Conservation (phyloP, 2,797 vertebrate species). For the Tolypeutes matacus region DNA sequence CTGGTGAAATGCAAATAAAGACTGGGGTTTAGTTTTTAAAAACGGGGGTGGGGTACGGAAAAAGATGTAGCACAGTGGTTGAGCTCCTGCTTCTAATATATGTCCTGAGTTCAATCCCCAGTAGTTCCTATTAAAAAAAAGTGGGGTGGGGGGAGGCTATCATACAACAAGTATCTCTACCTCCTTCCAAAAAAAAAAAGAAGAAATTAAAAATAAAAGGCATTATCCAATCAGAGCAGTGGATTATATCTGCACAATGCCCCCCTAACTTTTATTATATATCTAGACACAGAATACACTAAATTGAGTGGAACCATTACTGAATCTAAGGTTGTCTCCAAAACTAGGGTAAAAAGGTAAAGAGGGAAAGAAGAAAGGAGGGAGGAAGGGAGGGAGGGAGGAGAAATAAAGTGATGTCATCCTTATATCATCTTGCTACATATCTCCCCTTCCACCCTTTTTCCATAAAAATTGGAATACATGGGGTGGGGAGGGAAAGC, state of each 20-base stretch:
- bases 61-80: too few relatives aligned
- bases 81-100: too few relatives aligned
- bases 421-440: neutral
- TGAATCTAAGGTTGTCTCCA: neutral
- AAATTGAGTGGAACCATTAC: neutral
- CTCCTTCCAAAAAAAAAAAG: neutral
- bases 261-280: neutral
- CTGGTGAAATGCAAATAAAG: neutral
- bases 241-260: neutral
- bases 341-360: neutral
- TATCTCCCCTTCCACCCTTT: neutral
- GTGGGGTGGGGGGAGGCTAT: neutral
- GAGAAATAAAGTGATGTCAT: neutral
- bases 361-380: neutral
- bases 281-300: neutral
- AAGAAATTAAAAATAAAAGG: neutral
- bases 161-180: neutral
- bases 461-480: neutral
- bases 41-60: neutral
- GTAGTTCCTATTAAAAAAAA: too few relatives aligned
- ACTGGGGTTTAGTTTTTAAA: neutral
- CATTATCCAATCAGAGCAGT: neutral
- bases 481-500: neutral
- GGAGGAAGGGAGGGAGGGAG: fast-evolving
- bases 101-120: too few relatives aligned